Conservation (phyloP, 2,797 vertebrate species). For the Channallabes apus region DNA sequence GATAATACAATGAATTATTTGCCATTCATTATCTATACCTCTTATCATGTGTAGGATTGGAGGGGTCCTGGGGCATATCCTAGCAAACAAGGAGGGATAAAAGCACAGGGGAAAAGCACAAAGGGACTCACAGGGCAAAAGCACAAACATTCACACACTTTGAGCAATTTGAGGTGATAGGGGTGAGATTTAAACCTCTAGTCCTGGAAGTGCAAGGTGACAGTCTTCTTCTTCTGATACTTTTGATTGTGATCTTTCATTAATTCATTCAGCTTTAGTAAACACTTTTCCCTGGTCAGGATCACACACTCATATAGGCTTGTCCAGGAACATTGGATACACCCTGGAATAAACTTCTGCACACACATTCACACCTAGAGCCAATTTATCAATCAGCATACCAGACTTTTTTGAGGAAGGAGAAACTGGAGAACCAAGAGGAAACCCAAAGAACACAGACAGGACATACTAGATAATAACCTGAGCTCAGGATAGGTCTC, state of each 20-base stretch:
- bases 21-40: too few relatives aligned
- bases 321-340: not conserved
- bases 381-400: not conserved
- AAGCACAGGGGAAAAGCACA: too few relatives aligned
- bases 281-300: not conserved
- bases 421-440: not conserved
- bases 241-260: not conserved
- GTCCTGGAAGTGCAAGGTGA: too few relatives aligned
- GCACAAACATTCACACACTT: too few relatives aligned
- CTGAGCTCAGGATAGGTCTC: not conserved
- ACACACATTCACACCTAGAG: not conserved
- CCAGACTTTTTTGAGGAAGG: not conserved
- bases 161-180: too few relatives aligned
- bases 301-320: not conserved
- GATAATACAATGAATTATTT: too few relatives aligned
- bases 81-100: too few relatives aligned
- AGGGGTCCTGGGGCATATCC: too few relatives aligned
- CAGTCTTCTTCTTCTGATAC: too few relatives aligned
- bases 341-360: not conserved
- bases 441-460: not conserved
- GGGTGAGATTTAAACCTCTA: too few relatives aligned
- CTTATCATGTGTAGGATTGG: too few relatives aligned
- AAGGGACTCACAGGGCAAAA: too few relatives aligned
- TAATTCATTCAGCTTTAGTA: not conserved
- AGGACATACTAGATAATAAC: not conserved